Percentiles rank a stretch among this genome's conserved stretches.
phyloP scores from a whole-genome alignment of 1,140 invertebrate species.

The Lordiphosa mommai region DNA sequence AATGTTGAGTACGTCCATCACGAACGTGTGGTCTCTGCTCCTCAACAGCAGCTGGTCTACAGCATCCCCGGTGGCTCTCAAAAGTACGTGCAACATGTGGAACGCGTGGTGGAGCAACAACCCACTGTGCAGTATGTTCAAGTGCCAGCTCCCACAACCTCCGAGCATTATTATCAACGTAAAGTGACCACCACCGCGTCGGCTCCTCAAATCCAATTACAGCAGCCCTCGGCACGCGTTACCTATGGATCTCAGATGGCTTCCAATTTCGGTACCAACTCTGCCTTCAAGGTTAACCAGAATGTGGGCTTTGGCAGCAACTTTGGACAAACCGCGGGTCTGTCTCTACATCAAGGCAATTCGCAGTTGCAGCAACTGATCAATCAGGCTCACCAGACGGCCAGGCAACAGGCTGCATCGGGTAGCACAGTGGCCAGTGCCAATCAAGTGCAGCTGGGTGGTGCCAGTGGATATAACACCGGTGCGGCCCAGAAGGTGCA shows the following conservation, averaged over 20 bases:
- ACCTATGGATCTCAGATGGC: constrained; percentile 22
- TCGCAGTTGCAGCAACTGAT: constrained; percentile 45
- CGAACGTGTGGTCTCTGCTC: constrained; percentile 31
- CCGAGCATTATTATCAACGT: constrained; percentile 59
- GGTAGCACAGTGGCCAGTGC: constrained; percentile 18
- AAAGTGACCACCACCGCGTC: constrained; percentile 49
- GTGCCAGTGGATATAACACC: constrained; percentile 4
- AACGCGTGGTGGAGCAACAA: constrained; percentile 48
- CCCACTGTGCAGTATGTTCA: constrained; percentile 38
- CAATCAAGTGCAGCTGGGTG: constrained; percentile 13
- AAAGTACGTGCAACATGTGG: constrained; percentile 60
- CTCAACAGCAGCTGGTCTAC: constrained; percentile 39
- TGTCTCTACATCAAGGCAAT: constrained; percentile 11
- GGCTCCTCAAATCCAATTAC: constrained; percentile 38
- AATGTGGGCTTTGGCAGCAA: constrained; percentile 32
- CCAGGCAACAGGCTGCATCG: constrained; percentile 40
- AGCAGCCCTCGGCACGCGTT: constrained; percentile 30
- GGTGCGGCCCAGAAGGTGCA: constrained; percentile 23
- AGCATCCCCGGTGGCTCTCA: constrained; percentile 48
- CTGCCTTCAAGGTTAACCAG: constrained; percentile 28
- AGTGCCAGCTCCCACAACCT: constrained; percentile 43
- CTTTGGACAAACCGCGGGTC: constrained; percentile 12
- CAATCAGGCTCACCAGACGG: constrained; percentile 45
- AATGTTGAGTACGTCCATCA: constrained; percentile 57
- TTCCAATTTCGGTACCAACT: constrained; percentile 33